Conservation (phyloP, 2,888 invertebrate species). For the Sphinx pinastri region DNA sequence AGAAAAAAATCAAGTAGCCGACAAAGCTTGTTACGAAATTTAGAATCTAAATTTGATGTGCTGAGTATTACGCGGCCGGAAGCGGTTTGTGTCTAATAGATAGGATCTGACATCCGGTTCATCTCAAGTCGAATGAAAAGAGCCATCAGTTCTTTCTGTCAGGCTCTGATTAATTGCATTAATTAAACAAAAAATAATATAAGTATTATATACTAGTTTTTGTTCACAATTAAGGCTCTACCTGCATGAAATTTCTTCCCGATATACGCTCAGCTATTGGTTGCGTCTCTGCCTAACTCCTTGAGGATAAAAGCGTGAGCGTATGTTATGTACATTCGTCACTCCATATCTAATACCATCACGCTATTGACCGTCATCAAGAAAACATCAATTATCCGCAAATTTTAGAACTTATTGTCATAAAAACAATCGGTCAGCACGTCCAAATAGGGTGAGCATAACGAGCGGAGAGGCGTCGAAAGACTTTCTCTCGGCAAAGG, state of each 20-base stretch:
- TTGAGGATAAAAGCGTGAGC: too few relatives aligned
- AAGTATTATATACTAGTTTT: too few relatives aligned
- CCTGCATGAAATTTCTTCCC: too few relatives aligned
- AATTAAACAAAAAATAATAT: neutral
- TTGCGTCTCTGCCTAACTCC: too few relatives aligned
- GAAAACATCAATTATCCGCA: slow-evolving; percentile 34
- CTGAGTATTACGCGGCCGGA: slow-evolving; percentile 41
- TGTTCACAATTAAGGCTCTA: too few relatives aligned
- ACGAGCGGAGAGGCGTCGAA: slow-evolving; percentile 34
- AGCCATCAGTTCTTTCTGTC: neutral
- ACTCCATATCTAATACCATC: too few relatives aligned
- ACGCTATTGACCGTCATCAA: neutral
- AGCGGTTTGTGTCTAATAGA: slow-evolving; percentile 35
- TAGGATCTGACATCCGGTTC: neutral
- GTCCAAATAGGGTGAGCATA: slow-evolving; percentile 27
- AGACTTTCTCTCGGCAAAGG: slow-evolving; percentile 68
- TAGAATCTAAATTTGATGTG: slow-evolving; percentile 33
- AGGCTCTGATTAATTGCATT: neutral
- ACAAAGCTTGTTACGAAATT: slow-evolving; percentile 52
- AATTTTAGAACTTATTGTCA: slow-evolving; percentile 17
- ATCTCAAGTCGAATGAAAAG: neutral
- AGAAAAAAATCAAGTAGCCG: slow-evolving; percentile 53
- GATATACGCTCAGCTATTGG: too few relatives aligned
- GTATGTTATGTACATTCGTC: too few relatives aligned
- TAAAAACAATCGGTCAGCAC: slow-evolving; percentile 4